Evolutionary conservation across 1,140 invertebrate genomes (phyloP), one percentile per base, ranked within the genome.

Genomic region (Lordiphosa clarofinis): DNA sequence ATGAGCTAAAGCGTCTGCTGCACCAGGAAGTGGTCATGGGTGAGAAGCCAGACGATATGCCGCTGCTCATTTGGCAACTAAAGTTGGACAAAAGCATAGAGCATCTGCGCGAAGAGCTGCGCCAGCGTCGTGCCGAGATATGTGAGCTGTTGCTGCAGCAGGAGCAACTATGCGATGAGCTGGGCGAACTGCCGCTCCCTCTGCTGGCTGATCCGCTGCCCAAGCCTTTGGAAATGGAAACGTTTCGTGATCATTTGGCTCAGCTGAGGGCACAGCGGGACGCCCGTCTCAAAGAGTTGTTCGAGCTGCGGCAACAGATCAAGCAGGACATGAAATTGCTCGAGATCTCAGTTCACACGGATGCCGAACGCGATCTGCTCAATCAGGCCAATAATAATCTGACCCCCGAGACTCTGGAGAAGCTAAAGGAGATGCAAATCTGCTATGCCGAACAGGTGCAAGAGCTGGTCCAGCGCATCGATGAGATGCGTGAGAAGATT

Each of bases 401-500:
- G 6, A 84, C 78, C 7, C 69, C 70, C 0, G 60, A 87, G 24
- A 52, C 72, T 3, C 53, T 81, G 0, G 52, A 72, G 24, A 59
- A 56, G 2, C 21, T 81, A 24, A 56, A 68, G 0, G 31, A 49
- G 7, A 52, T 84, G 68, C 68, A 65, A 1, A 40, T 65, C 8
- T 31, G 44, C 0, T 59, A 53, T 24, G 46, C 46, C 5, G 58
- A 42, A 1, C 78, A 90, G 56, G 62, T 89, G 2, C 50, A 87
- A 3, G 69, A 89, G n/a, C 64, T 89, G n/a, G 89, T 88, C 15
- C 64, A 87, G 9, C 74, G 89, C 47, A 89, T 91, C n/a, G 68
- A 88, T 10, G 86, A 90, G 9, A 90, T 91, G 75, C 90, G 90
- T 49, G 79, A 90, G 5, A 90, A 91, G 57, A 65, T 94, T 0